These are phyloP conservation scores for Hylaea fasciaria DNA, from an alignment of 2,888 invertebrate genomes.

Conservation along the genomic window DNA sequence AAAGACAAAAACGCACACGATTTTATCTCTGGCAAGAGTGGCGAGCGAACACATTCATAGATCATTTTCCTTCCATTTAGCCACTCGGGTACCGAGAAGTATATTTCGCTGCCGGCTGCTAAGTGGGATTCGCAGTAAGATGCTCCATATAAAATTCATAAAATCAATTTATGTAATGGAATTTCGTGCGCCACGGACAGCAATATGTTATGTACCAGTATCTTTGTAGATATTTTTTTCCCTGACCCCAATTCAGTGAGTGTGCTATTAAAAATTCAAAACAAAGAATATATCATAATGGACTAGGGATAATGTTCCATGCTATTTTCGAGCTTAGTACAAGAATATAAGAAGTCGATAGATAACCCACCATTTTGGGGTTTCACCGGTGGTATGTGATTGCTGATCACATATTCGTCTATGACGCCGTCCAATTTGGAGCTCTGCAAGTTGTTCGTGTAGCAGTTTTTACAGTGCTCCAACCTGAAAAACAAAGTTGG, in stretches of 20 bases:
- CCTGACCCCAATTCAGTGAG: slow-evolving; percentile 10
- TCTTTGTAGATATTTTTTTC: slow-evolving; percentile 26
- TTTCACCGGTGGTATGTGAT: slow-evolving; percentile 77
- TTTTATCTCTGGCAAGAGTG: not conserved
- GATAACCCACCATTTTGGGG: slow-evolving; percentile 78
- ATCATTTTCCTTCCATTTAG: not conserved
- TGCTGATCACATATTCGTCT: slow-evolving; percentile 81
- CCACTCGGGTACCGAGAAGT: slow-evolving; percentile 8
- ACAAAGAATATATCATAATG: slow-evolving; percentile 4
- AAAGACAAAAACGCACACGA: not conserved
- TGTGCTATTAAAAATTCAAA: slow-evolving; percentile 14
- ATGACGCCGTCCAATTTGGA: slow-evolving; percentile 76
- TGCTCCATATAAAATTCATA: slow-evolving; percentile 34
- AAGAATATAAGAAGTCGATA: not conserved
- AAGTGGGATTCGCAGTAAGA: slow-evolving; percentile 9
- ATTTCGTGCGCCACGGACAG: slow-evolving; percentile 28
- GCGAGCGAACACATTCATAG: slow-evolving; percentile 1
- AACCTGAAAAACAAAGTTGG: slow-evolving; percentile 69
- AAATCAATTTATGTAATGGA: slow-evolving; percentile 39
- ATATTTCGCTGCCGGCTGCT: slow-evolving; percentile 13
- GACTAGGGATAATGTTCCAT: not conserved
- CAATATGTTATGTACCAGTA: slow-evolving; percentile 21
- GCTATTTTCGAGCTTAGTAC: too few species aligned
- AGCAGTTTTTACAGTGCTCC: slow-evolving; percentile 90
- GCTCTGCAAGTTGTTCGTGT: slow-evolving; percentile 90